Base-by-base conservation (phyloP, 2,113 vertebrate genomes). In the Macrotis lagotis region DNA sequence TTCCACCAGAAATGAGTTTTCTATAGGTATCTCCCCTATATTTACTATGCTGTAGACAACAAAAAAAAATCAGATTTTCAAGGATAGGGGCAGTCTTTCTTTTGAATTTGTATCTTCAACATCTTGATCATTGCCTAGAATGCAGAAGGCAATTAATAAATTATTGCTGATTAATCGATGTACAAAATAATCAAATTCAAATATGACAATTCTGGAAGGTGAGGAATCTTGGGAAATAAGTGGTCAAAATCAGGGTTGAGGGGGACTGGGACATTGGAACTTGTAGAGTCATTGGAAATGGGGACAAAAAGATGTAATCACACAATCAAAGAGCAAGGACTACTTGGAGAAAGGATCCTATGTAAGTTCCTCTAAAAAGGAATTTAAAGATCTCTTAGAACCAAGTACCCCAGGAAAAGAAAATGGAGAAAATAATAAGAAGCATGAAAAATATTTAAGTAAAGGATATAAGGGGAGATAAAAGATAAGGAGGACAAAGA, bases 101-200 rank as follows among this genome's bases (percentile, higher is more conserved):
- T 59, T 66, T 66, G 59, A 37, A 37, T 66, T 66, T 66, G 3
- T 66, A 37, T 37, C 59, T 37, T 31, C 28, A 59, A 28, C 11
- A 59, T 0, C 2, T 66, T 37, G 59, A 11, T 25, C 12, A 37
- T 11, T 37, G 59, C 31, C 31, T 66, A 12, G 31, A 66, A 59
- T 11, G 1, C 31, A 12, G 28, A 11, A 66, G 11, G 59, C 31
- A 66, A 66, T 66, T 66, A 37, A 66, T 37, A 66, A 16, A 5
- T 37, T 37, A 11, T 66, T 66, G 59, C 6, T 66, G 28, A 92
- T 66, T n/a, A 19, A 48, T 92, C 28, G 0, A 55, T 31, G 48
- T 91, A 31, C 28, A 93, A 94, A 92, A 53, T 91, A 50, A 83
- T 51, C 26, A 31, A 14, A 12, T 26, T 92, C 48, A 94, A 91